Evolutionary conservation across 2,797 vertebrate genomes (phyloP).

Genomic region (Presbytis comata): DNA sequence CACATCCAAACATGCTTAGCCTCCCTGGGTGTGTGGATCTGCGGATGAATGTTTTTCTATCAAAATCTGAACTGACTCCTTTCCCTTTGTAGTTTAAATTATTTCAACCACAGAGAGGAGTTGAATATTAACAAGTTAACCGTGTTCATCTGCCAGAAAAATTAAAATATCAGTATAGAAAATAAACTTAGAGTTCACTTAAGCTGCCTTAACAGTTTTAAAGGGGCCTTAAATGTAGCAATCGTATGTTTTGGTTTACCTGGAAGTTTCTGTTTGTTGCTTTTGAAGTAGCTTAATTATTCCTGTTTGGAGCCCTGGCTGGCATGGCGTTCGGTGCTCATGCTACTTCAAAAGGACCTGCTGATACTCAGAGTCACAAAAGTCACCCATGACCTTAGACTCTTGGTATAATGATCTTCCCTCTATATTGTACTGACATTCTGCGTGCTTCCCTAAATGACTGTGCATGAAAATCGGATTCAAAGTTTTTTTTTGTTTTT

Average conservation of each 20-base stretch:
- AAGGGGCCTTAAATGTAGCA: not conserved
- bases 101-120: not conserved
- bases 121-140: not conserved
- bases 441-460: not conserved
- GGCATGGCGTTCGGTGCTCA: fast-evolving
- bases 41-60: not conserved
- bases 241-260: not conserved
- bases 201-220: not conserved
- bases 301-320: not conserved
- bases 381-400: not conserved
- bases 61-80: not conserved
- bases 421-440: fast-evolving
- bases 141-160: not conserved
- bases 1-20: not conserved
- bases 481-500: no score
- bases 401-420: not conserved
- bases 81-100: not conserved
- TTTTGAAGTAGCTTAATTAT: not conserved
- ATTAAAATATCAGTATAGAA: not conserved
- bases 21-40: not conserved
- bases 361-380: fast-evolving
- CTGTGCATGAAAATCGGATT: not conserved
- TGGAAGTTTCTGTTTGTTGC: not conserved
- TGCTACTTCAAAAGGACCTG: no score
- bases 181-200: not conserved